Percentiles rank a stretch among this genome's conserved stretches.
Evolutionary conservation across 2,888 invertebrate genomes (phyloP).

Genomic region (Molanna angustata): DNA sequence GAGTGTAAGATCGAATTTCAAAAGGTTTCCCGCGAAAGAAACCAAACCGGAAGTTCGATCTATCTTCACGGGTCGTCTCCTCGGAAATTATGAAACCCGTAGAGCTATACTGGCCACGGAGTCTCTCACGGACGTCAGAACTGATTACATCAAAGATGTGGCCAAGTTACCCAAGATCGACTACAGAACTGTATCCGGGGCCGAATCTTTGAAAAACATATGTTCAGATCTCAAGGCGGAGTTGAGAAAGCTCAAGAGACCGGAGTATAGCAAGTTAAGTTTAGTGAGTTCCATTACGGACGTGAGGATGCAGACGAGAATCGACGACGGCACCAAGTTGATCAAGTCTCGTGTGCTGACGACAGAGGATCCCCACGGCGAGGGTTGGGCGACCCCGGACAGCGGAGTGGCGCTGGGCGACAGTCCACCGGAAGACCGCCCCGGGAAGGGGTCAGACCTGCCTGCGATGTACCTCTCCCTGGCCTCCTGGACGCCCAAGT

Average conservation of each 20-base stretch:
- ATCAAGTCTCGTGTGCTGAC: slow-evolving; percentile 43
- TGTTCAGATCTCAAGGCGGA: slow-evolving; percentile 20
- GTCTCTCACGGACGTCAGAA: slow-evolving; percentile 19
- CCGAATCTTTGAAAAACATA: slow-evolving; percentile 24
- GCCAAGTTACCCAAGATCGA: slow-evolving; percentile 17
- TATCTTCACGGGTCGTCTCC: slow-evolving; percentile 10
- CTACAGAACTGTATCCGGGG: slow-evolving; percentile 13
- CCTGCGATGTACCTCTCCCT: slow-evolving; percentile 71
- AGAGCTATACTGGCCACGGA: slow-evolving; percentile 18
- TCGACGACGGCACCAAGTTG: slow-evolving; percentile 10
- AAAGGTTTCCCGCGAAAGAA: slow-evolving; percentile 14
- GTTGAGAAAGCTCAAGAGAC: slow-evolving; percentile 16
- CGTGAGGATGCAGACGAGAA: slow-evolving; percentile 12
- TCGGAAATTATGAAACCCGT: slow-evolving; percentile 10
- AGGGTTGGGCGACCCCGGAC: slow-evolving; percentile 28
- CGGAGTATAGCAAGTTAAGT: slow-evolving; percentile 14
- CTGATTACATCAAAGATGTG: slow-evolving; percentile 10
- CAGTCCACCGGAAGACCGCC: slow-evolving; percentile 41
- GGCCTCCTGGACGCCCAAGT: slow-evolving; percentile 75
- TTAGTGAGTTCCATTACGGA: slow-evolving; percentile 23
- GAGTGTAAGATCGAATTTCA: slow-evolving; percentile 13
- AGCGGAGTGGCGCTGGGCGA: slow-evolving; percentile 42
- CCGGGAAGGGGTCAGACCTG: slow-evolving; percentile 46
- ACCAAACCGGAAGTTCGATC: slow-evolving; percentile 17
- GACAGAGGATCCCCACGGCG: slow-evolving; percentile 36